Percentiles rank a stretch among this genome's conserved stretches.
Conservation (phyloP, 2,888 invertebrate genomes). For the Pseudanteris insignis region DNA sequence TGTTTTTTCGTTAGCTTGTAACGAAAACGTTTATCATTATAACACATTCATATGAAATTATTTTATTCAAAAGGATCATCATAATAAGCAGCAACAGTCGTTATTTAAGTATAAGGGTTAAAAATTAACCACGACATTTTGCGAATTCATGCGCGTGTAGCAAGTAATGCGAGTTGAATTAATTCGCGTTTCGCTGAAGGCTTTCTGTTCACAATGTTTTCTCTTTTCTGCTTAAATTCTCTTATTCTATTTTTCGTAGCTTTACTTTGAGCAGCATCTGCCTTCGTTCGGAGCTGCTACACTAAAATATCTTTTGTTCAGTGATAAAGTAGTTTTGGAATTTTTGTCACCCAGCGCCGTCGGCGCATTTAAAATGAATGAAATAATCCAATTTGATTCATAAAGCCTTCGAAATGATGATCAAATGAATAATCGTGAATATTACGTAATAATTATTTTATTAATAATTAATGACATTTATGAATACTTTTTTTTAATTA, state of each 20-base stretch:
- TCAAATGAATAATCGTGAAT: no score
- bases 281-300: slow-evolving; percentile 40
- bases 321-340: slow-evolving; percentile 20
- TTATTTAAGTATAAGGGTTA: slow-evolving; percentile 8
- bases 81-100: no score
- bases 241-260: slow-evolving; percentile 42
- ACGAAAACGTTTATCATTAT: no score
- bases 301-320: slow-evolving; percentile 25
- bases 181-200: slow-evolving; percentile 63
- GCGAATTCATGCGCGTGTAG: slow-evolving; percentile 17
- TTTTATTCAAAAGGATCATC: no score
- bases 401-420: no score
- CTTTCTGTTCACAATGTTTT: slow-evolving; percentile 52
- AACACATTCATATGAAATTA: no score
- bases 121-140: slow-evolving; percentile 23
- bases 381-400: no score
- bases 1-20: no score
- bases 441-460: no score
- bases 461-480: no score
- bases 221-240: slow-evolving; percentile 40
- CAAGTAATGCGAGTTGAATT: slow-evolving; percentile 59
- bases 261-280: slow-evolving; percentile 42
- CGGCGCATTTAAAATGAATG: no score
- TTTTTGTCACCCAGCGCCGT: slow-evolving; percentile 2
- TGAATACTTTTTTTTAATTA: no score